Evolutionary conservation across 2,888 invertebrate genomes (phyloP), one percentile per base, ranked within the genome.

Genomic region (Andrena chrysosceles): DNA sequence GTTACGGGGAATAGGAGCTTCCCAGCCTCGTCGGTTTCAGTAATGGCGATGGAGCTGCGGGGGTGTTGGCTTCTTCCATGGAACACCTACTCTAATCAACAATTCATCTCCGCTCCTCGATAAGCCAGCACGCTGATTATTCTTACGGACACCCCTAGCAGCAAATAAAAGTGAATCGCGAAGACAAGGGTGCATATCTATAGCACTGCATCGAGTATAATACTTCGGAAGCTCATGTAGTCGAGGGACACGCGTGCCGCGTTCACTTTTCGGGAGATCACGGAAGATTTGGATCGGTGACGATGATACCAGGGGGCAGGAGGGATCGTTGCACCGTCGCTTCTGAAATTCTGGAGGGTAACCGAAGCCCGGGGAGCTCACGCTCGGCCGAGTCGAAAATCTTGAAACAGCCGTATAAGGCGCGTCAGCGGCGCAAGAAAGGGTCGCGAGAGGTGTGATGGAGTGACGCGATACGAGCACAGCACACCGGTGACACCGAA

Each of bases 371-470:
- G 35, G 23, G 10, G 62, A 59, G 73, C 75, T 87, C 86, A 83
- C 64, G 79, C 83, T 88, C 74, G 79, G 80, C 62, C 77, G 77
- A 85, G 84, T 84, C 75, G 85, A 87, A 87, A 88, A 88, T 88
- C 84, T 77, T 78, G 72, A 75, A 66, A 67, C 82, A 68, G 60
- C 87, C 81, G 79, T 87, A 81, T 84, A 83, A 87, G 87, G 85
- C 69, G 69, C 67, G 64, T 69, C 62, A 79, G 73, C 75, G 75
- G 64, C 69, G 72, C 70, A 85, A 85, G 76, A 87, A 87, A 84
- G 77, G 49, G 77, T 70, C 81, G 71, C 71, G 78, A 87, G 81
- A 87, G 84, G 88, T 90, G 89, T 90, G 89, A 90, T 90, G 81
- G 84, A 88, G 83, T 78, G 83, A 85, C 74, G 78, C 86, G 90